Evolutionary conservation across 2,797 vertebrate species (phyloP).

Genomic region (Danio albolineatus): DNA sequence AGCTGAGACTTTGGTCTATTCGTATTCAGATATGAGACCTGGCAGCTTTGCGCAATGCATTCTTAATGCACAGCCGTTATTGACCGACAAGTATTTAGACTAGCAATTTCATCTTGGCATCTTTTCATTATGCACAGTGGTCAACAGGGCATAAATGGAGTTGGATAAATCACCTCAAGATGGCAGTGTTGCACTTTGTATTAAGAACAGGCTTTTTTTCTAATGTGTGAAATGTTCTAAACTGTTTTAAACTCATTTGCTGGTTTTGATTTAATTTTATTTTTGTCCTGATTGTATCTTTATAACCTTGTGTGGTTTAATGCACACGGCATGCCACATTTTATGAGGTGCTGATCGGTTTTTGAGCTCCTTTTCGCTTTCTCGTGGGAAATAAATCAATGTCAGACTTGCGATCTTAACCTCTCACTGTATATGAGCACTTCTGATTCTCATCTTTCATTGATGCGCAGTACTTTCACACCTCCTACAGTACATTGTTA

Average conservation of each 20-base stretch:
- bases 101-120: slow-evolving; percentile 14
- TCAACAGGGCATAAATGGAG: background rate
- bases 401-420: background rate
- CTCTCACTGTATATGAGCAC: background rate
- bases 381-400: too few relatives aligned
- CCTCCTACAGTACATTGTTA: background rate
- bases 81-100: slow-evolving; percentile 16
- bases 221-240: background rate
- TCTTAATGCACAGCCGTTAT: slow-evolving; percentile 11
- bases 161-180: background rate
- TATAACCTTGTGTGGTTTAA: too few relatives aligned
- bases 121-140: background rate
- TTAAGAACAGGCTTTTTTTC: background rate
- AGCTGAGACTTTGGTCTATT: slow-evolving; percentile 1
- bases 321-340: too few relatives aligned
- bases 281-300: too few relatives aligned
- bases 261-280: too few relatives aligned
- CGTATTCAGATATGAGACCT: slow-evolving; percentile 7
- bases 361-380: too few relatives aligned
- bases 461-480: background rate
- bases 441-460: background rate
- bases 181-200: background rate
- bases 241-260: background rate
- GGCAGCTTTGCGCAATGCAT: slow-evolving; percentile 2
- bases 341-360: too few relatives aligned